Evolutionary conservation across 2,797 vertebrate species (phyloP).

Genomic region (Brachyrhaphis roseni): DNA sequence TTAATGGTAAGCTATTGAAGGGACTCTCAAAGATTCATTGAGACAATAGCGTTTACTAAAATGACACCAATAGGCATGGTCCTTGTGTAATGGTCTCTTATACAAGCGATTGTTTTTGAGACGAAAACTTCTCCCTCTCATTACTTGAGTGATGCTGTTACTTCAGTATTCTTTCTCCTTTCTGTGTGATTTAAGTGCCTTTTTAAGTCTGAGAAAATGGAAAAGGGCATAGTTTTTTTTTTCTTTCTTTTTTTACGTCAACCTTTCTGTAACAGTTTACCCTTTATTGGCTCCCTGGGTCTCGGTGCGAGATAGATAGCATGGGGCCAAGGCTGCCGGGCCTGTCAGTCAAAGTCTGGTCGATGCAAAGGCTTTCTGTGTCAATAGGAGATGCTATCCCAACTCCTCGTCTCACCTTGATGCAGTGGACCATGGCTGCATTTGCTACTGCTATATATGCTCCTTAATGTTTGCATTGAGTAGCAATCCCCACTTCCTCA

Average conservation of each 20-base stretch:
- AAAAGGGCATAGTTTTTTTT: not conserved
- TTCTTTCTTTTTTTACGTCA: not conserved
- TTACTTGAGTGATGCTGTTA: conserved; percentile 36
- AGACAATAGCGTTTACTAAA: conserved; percentile 10
- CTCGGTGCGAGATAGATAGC: conserved; percentile 59
- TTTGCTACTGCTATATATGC: conserved; percentile 24
- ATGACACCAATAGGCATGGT: conserved; percentile 31
- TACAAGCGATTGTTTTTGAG: conserved; percentile 22
- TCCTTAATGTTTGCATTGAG: conserved; percentile 21
- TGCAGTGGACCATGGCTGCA: conserved; percentile 50
- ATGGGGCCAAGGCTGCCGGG: conserved; percentile 55
- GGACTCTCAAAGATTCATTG: conserved; percentile 38
- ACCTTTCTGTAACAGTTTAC: conserved; percentile 41
- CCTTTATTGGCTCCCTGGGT: conserved; percentile 62
- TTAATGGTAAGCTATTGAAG: conserved; percentile 36
- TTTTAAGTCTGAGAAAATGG: conserved; percentile 39
- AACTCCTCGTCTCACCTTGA: conserved; percentile 66
- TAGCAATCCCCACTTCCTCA: not conserved
- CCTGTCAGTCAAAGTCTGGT: conserved; percentile 68
- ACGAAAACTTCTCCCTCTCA: conserved; percentile 49
- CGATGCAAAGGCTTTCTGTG: conserved; percentile 64
- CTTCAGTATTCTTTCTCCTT: conserved; percentile 21
- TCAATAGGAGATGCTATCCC: conserved; percentile 73
- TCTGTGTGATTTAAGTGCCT: conserved; percentile 40
- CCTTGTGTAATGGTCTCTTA: conserved; percentile 32